Base-by-base conservation (phyloP, 2,888 invertebrate species). In the Chymomyza procnemis region DNA sequence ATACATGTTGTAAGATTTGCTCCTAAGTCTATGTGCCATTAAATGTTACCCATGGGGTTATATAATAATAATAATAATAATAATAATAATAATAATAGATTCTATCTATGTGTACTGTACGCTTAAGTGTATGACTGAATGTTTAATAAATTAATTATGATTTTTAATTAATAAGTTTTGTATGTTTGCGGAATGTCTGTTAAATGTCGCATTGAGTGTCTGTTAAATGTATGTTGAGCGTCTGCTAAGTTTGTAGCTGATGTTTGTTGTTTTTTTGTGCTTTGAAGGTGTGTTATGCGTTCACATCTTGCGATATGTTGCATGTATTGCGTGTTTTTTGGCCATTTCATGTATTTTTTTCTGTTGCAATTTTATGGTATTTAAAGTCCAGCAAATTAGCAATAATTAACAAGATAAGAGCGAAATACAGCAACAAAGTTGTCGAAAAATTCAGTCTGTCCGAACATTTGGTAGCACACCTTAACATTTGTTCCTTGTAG, bases 111-210 rank as follows among this genome's bases (percentile, higher is more conserved):
- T 19, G 16, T 50, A 50, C n/a, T n/a, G 16, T 50, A 14, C n/a
- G n/a, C 4, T 14, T 50, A 50, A 18, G 16, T 14, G 68, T 68
- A 50, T 72, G 69, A 22, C 77, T 74, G 58, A 63, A 62, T 46
- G 66, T 68, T 64, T 58, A 64, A 54, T 55, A 64, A 61, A 71
- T 61, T 18, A 9, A 41, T 12, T 41, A 41, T 41, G 12, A 41
- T 41, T 41, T 12, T 41, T 41, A n/a, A n/a, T 41, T 41, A 12
- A 1, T 5, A 12, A 12, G 12, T 5, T 47, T 47, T 26, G 26
- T 26, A 26, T 26, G 26, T 26, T 26, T 41, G 50, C 18, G 9
- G 18, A 18, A 4, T 50, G 50, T 50, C 19, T 50, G 50, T 50
- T 41, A 41, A 41, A 26, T 26, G 26, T 26, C 8, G 26, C 26